These are phyloP conservation scores for Grus americana DNA, from an alignment of 2,113 vertebrate genomes.

Conservation along the genomic window DNA sequence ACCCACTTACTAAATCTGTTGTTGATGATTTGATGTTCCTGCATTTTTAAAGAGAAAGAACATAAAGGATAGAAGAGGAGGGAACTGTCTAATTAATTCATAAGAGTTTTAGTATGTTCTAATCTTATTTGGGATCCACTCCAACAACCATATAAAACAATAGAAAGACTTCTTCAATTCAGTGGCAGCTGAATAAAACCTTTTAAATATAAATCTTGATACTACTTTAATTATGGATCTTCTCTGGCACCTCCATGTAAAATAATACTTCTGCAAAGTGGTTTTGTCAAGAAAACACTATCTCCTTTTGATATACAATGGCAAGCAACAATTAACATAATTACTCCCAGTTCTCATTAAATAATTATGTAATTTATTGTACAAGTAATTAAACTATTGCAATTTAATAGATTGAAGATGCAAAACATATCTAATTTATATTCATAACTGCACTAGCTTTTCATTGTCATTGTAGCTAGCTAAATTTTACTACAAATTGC, in stretches of 20 bases:
- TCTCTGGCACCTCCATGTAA: neutral
- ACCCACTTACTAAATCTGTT: neutral
- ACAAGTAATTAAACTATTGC: slow-evolving; percentile 42
- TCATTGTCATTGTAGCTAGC: neutral
- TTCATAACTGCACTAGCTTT: neutral
- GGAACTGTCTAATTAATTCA: neutral
- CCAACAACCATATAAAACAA: neutral
- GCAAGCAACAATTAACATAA: slow-evolving; percentile 30
- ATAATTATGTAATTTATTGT: slow-evolving; percentile 34
- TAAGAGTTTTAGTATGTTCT: neutral
- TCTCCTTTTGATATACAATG: neutral
- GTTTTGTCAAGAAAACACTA: slow-evolving; percentile 14
- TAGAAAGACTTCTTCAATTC: neutral
- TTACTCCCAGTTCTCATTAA: slow-evolving; percentile 24
- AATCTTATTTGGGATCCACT: neutral
- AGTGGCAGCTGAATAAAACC: neutral
- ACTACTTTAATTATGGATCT: neutral
- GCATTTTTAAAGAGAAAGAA: neutral
- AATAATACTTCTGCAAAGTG: neutral
- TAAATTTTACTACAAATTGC: slow-evolving; percentile 13
- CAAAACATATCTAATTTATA: slow-evolving; percentile 7
- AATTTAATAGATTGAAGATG: slow-evolving; percentile 9
- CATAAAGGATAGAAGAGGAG: neutral
- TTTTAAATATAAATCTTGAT: neutral
- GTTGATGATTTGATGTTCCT: neutral